Base-by-base conservation (phyloP, 1,140 invertebrate species). In the Drosophila pachea region DNA sequence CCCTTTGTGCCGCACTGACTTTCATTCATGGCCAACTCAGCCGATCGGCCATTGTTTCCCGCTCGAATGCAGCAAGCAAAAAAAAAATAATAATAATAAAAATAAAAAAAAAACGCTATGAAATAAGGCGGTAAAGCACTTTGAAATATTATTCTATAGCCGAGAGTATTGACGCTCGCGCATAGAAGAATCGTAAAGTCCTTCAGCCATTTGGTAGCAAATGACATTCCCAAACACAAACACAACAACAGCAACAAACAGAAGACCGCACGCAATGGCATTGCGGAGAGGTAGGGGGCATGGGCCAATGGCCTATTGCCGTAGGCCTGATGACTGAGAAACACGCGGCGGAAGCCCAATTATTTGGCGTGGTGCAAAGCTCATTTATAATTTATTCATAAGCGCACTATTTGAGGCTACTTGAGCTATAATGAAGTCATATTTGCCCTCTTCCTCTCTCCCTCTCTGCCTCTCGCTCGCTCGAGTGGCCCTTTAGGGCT, bases 311-410 rank as follows among this genome's bases (percentile, higher is more conserved):
- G n/a, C 0, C 9, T 50, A 33, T 61, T 53, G 68, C 74, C 78
- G 12, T 35, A 68, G 78, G 78, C 50, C 59, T 68, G 67, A 73
- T 83, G 79, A 84, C 76, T 69, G 36, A 73, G 12, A 61, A 83
- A 84, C 78, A 83, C 79, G 76, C 79, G 76, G 32, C 43, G 11
- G 38, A 56, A 67, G 35, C 60, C 53, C 35, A 62, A 67, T 16
- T 43, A 59, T 65, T 47, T 14, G 40, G 22, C 22, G 55, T 62
- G 64, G 50, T 71, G 50, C 76, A 78, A 84, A 83, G 78, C 79
- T 84, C 75, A 76, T 79, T 84, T 49, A 76, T 84, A 84, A 76
- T 81, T 81, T 84, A 84, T 84, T 76, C 81, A 77, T 66, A 67
- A 63, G 42, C 38, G 42, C 55, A 71, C 40, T 48, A 66, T 70